Base-by-base conservation (phyloP, 2,113 vertebrate species). In the Solenodon paradoxus region DNA sequence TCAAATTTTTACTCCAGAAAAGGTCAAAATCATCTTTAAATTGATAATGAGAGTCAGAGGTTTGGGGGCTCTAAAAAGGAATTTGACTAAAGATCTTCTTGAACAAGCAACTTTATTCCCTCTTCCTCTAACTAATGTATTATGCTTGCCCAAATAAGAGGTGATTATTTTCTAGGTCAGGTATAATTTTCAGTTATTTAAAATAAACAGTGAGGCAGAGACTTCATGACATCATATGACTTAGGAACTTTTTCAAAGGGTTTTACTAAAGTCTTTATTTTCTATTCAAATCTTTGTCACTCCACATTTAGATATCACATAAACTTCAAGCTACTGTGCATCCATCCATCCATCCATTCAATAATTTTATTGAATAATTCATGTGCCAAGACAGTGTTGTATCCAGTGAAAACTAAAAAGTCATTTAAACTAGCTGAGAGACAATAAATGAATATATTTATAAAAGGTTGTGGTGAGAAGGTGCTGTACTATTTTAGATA, bases 61-160 rank as follows among this genome's bases (percentile, higher is more conserved):
- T 87, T 92, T 87, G 89, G 80, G 87, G 30, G 35, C 26, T 92
- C 19, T 72, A 72, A 96, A 17, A 38, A 32, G 4, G 20, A 87
- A 82, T 87, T 94, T 90, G 91, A 88, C n/a, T 47, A 82, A 53
- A 26, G 26, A 71, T 83, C 15, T 82, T 19, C 49, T 95, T 87
- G 61, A 78, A 90, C 7, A 89, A 89, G 20, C 59, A 92, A 61
- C n/a, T 71, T 78, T 57, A 82, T 61, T 90, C 16, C 57, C 30
- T 68, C 24, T 32, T 87, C 22, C 57, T 96, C 19, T 74, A 88
- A 55, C 15, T 93, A 69, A 16, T 85, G 30, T 94, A 38, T 72
- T 94, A 61, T 51, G 40, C 64, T 74, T 94, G 51, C 26, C 78
- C 88, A 78, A 90, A 72, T 89, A 86, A 77, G 66, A 42, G 32